phyloP scores from a whole-genome alignment of 2,888 invertebrate genomes.

The Camponotus fellah region DNA sequence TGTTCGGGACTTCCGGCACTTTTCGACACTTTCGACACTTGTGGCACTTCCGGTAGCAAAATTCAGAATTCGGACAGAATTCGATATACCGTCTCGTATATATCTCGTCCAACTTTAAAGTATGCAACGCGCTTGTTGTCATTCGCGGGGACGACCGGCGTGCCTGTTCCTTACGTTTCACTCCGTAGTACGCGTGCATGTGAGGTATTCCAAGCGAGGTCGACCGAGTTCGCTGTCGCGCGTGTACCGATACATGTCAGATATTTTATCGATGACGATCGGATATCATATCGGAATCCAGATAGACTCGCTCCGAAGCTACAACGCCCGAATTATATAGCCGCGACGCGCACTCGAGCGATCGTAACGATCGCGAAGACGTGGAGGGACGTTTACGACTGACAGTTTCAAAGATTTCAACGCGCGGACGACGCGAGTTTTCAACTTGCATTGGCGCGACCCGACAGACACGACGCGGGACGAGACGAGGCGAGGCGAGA shows the following conservation, averaged over 20 bases:
- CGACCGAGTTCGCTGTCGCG: conserved; percentile 19
- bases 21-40: conserved; percentile 27
- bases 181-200: conserved; percentile 46
- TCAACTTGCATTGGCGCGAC: conserved; percentile 33
- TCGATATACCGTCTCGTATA: conserved; percentile 2
- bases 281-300: not conserved
- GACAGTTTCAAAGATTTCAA: conserved; percentile 27
- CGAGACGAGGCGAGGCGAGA: not conserved
- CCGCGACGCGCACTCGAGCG: conserved; percentile 43
- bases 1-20: conserved; percentile 25
- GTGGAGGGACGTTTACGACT: conserved; percentile 14
- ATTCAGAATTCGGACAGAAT: not conserved
- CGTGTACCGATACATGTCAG: conserved; percentile 16
- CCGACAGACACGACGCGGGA: not conserved
- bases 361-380: conserved; percentile 50
- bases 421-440: conserved; percentile 20
- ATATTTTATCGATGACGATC: conserved; percentile 2
- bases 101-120: conserved; percentile 2
- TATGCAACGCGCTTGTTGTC: not conserved
- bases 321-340: conserved; percentile 20
- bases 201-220: conserved; percentile 47
- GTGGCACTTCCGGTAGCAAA: conserved; percentile 31
- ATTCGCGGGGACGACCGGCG: conserved; percentile 19
- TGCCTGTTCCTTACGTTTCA: conserved; percentile 53
- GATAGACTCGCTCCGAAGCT: conserved; percentile 28